Conservation (phyloP, 2,888 invertebrate species). For the Calliopum simillimum region DNA sequence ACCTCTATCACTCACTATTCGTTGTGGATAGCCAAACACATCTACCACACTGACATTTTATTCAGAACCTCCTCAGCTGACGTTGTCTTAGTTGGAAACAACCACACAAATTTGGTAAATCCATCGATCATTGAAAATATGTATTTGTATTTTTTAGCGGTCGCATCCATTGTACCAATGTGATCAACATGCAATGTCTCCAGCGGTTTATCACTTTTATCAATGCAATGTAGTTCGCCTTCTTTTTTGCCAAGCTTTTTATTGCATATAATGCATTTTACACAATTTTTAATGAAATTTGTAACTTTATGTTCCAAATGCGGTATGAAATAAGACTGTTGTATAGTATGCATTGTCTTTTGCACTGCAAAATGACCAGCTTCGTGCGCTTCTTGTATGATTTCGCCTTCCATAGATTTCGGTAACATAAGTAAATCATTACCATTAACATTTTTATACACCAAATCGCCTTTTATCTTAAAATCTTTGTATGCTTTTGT, state of each 20-base stretch:
- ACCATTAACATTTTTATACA: conserved; percentile 33
- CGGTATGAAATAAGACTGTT: not conserved
- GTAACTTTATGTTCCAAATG: conserved; percentile 13
- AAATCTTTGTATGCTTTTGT: conserved; percentile 30
- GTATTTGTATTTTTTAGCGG: conserved; percentile 19
- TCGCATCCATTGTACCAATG: conserved; percentile 32
- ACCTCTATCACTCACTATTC: conserved; percentile 35
- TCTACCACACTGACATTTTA: conserved; percentile 6
- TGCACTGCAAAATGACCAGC: not conserved
- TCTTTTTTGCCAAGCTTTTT: conserved; percentile 55
- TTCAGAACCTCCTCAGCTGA: conserved; percentile 18
- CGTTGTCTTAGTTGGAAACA: conserved; percentile 24
- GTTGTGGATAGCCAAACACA: conserved; percentile 25
- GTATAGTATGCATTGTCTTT: not conserved
- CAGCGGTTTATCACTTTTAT: conserved; percentile 52
- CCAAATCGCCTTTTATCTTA: conserved; percentile 32
- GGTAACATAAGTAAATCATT: conserved; percentile 38
- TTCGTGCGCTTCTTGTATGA: conserved; percentile 34
- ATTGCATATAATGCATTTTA: conserved; percentile 36
- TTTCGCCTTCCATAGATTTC: conserved; percentile 35
- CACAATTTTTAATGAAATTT: conserved; percentile 17
- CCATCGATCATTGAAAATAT: conserved; percentile 31
- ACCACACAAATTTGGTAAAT: conserved; percentile 37
- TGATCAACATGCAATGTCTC: conserved; percentile 38
- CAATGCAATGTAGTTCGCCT: conserved; percentile 54